Evolutionary conservation across 2,888 invertebrate genomes (phyloP).

Genomic region (Litoditis marina): DNA sequence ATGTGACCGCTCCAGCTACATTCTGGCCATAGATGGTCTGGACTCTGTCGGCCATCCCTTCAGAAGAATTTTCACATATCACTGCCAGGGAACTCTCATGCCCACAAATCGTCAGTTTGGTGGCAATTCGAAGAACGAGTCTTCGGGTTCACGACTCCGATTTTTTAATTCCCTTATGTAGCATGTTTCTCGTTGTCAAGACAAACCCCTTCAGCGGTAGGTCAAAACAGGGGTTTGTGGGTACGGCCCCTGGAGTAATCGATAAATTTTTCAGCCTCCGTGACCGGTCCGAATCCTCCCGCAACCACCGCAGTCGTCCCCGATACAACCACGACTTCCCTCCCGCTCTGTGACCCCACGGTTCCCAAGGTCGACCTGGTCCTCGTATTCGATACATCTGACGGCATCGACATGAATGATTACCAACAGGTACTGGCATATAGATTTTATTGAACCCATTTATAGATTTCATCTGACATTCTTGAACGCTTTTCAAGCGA

Average conservation of each 20-base stretch:
- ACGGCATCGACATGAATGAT: slow-evolving; percentile 1
- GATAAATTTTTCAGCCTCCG: too few relatives aligned
- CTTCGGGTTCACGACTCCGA: too few relatives aligned
- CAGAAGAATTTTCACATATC: slow-evolving; percentile 39
- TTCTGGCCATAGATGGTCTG: slow-evolving; percentile 39
- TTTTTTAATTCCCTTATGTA: too few relatives aligned
- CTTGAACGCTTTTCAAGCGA: too few relatives aligned
- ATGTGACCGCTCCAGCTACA: slow-evolving; percentile 32
- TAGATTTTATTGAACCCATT: too few relatives aligned
- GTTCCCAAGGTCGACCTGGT: slow-evolving; percentile 25
- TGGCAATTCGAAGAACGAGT: background rate
- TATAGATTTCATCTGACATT: too few relatives aligned
- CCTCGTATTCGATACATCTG: slow-evolving; percentile 31
- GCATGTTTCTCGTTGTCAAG: background rate
- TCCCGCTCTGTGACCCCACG: slow-evolving; percentile 18
- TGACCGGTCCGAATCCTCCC: background rate
- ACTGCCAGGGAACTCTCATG: slow-evolving; percentile 35
- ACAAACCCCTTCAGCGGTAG: background rate
- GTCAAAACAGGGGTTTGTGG: too few relatives aligned
- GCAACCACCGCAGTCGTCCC: slow-evolving; percentile 5
- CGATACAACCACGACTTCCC: slow-evolving; percentile 13
- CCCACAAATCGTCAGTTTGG: slow-evolving; percentile 16
- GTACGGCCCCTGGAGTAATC: too few relatives aligned
- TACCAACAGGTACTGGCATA: background rate
- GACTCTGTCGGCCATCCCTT: slow-evolving; percentile 46